Percentiles rank a stretch among this genome's conserved stretches.
phyloP scores from a whole-genome alignment of 2,888 invertebrate genomes.

The Drosophila melanosoma region DNA sequence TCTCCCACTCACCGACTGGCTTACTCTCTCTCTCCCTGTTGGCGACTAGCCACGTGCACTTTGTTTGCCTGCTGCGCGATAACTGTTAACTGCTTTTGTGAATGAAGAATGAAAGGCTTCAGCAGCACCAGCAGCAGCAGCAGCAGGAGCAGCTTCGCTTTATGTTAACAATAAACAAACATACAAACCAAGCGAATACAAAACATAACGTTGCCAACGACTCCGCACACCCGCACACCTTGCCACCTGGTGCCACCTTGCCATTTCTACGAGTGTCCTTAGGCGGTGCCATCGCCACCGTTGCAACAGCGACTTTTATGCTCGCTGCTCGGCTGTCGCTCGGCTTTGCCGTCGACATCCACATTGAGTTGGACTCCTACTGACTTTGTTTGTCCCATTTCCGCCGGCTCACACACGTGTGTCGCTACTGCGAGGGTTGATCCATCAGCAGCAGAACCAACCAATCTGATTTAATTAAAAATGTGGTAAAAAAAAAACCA shows the following conservation, averaged over 20 bases:
- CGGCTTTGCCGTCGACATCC: constrained; percentile 7
- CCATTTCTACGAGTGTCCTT: neutral
- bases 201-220: constrained; percentile 55
- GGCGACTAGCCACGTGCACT: constrained; percentile 55
- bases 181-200: constrained; percentile 35
- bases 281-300: constrained; percentile 49
- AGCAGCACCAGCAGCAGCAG: neutral
- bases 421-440: constrained; percentile 27
- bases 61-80: constrained; percentile 64
- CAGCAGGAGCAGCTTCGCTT: constrained; percentile 41
- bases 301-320: constrained; percentile 42
- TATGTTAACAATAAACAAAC: constrained; percentile 61
- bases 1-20: neutral
- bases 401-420: constrained; percentile 56
- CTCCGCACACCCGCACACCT: neutral
- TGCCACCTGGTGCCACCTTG: neutral
- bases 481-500: neutral
- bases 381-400: constrained; percentile 55
- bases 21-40: neutral
- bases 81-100: constrained; percentile 73
- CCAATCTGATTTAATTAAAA: neutral
- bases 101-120: constrained; percentile 58
- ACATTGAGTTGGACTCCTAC: constrained; percentile 27
- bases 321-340: constrained; percentile 46
- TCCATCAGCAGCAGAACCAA: neutral